These are phyloP conservation scores for Cyrtodaria siliqua DNA, from an alignment of 2,888 invertebrate genomes.

Conservation along the genomic window DNA sequence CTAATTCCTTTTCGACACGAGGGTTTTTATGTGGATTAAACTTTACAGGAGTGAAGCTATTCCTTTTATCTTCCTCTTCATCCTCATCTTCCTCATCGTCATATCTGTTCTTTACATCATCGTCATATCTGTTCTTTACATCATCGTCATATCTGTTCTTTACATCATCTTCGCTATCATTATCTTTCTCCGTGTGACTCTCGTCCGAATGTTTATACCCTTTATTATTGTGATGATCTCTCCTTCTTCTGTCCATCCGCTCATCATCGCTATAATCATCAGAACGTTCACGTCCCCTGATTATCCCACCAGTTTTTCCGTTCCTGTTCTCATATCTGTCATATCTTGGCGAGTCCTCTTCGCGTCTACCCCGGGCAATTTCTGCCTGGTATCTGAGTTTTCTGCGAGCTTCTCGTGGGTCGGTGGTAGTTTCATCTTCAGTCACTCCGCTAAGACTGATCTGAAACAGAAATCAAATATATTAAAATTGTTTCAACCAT, in stretches of 20 bases:
- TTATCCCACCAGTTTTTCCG: conserved; percentile 38
- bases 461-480: conserved; percentile 36
- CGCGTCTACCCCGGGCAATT: conserved; percentile 51
- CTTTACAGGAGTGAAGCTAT: conserved; percentile 60
- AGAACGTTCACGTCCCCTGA: conserved; percentile 38
- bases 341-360: conserved; percentile 45
- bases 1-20: conserved; percentile 74
- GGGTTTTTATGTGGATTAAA: conserved; percentile 70
- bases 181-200: conserved; percentile 48
- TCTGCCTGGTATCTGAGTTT: conserved; percentile 50
- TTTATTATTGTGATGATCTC: conserved; percentile 46
- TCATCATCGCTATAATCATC: conserved; percentile 61
- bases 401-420: conserved; percentile 38
- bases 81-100: conserved; percentile 68
- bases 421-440: conserved; percentile 58
- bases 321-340: conserved; percentile 54
- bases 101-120: conserved; percentile 67
- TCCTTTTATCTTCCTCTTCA: conserved; percentile 57
- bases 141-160: conserved; percentile 63
- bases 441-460: conserved; percentile 59
- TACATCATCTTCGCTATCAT: conserved; percentile 61
- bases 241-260: conserved; percentile 7
- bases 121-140: conserved; percentile 66
- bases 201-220: conserved; percentile 58
- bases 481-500: no score